A percentile compares a stretch with the other conserved stretches of the same genome.
Conservation (phyloP, 2,797 vertebrate species). For the Gadopsis bispinosus region DNA sequence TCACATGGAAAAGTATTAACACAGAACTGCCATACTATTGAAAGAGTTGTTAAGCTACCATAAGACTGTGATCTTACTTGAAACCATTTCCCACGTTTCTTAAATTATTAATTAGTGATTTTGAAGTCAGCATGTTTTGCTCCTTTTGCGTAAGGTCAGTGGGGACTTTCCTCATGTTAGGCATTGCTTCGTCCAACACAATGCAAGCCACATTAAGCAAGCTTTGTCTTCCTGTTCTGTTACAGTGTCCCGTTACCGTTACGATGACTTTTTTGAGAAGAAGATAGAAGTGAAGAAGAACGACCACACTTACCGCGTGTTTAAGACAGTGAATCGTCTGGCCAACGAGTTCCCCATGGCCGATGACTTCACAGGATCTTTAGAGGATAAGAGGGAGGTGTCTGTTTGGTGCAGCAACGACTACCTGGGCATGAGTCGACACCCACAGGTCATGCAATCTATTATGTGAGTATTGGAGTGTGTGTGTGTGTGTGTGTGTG, state of each 20-base stretch:
- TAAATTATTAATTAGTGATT: too few species aligned
- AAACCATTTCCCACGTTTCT: neutral
- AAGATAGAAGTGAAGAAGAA: slow-evolving; percentile 91
- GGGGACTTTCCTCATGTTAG: slow-evolving; percentile 12
- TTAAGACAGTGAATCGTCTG: slow-evolving; percentile 93
- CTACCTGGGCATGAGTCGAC: slow-evolving; percentile 94
- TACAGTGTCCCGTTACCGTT: slow-evolving; percentile 91
- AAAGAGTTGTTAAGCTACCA: neutral
- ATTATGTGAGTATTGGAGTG: slow-evolving; percentile 86
- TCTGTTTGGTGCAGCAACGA: slow-evolving; percentile 97
- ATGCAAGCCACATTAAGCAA: slow-evolving; percentile 38
- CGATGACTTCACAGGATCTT: slow-evolving; percentile 84
- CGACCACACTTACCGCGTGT: slow-evolving; percentile 93
- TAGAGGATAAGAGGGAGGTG: slow-evolving; percentile 89
- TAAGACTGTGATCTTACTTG: neutral
- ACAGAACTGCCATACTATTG: neutral
- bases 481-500: too few species aligned
- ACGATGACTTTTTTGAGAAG: slow-evolving; percentile 89
- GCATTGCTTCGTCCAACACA: slow-evolving; percentile 20
- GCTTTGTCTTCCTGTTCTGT: slow-evolving; percentile 49
- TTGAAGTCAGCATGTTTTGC: neutral
- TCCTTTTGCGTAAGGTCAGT: neutral
- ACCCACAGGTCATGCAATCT: slow-evolving; percentile 88
- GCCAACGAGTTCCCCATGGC: slow-evolving; percentile 88
- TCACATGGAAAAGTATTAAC: neutral